Evolutionary conservation across 2,888 invertebrate species (phyloP), one percentile per base, ranked within the genome.

Genomic region (Zele albiditarsus): DNA sequence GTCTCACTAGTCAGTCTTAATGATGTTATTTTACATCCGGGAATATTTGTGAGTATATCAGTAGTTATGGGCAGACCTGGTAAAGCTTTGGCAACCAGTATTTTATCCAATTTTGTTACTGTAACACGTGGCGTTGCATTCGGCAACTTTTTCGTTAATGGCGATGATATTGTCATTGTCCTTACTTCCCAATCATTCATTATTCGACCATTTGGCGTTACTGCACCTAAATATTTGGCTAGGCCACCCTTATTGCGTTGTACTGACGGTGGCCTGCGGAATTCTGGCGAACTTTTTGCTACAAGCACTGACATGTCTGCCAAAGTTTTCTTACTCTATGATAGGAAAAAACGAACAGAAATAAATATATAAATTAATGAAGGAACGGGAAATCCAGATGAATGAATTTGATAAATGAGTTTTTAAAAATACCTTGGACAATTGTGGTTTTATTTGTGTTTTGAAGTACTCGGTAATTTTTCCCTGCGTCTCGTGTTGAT

Each of bases 401-500:
- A 49, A 53, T 23, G 16, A 16, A n/a, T 46, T n/a, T 5, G n/a
- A 46, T 23, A n/a, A 8, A 20, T 53, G 53, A n/a, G 12, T 38
- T n/a, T 6, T 20, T 16, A 33, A 14, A 67, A 66, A 66, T 62
- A 85, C 86, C 82, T 85, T 87, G 42, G 83, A 72, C 62, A 86
- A 87, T 53, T 92, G 92, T 38, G 94, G 93, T 90, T 95, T 96
- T 91, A 95, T 93, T 90, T 95, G 95, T 79, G 95, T 93, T 88
- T 94, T 96, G 89, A 95, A 96, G 89, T 94, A 96, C 85, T 95
- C 95, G 31, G 95, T 95, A 87, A 96, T 96, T 89, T 95, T 95
- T 68, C 95, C 95, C 89, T 95, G 95, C 5, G 86, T 80, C 75
- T 88, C 87, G 82, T 86, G 83, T 66, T 84, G 84, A 74, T 83